Evolutionary conservation across 2,113 vertebrate genomes (phyloP).

Genomic region (Engraulis encrasicolus): DNA sequence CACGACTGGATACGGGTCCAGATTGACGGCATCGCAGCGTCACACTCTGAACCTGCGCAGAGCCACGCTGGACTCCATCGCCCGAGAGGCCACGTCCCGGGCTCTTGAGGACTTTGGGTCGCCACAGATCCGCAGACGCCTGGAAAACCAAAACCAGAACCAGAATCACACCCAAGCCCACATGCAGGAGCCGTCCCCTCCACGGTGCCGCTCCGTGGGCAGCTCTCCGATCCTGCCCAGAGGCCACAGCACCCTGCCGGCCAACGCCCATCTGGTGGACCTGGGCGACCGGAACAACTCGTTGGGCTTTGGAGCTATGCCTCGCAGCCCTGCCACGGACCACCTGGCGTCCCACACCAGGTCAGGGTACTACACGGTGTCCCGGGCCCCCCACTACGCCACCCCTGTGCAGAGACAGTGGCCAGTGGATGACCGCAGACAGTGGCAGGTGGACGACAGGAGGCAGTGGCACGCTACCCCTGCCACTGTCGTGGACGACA

Average conservation of each 20-base stretch:
- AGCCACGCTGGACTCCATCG: slow-evolving; percentile 51
- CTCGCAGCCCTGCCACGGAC: slow-evolving; percentile 67
- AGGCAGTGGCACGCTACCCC: too few species aligned
- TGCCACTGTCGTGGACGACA: slow-evolving; percentile 53
- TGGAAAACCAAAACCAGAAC: slow-evolving; percentile 31
- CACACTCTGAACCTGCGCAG: slow-evolving; percentile 50
- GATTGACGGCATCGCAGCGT: slow-evolving; percentile 32
- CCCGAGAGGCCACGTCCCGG: slow-evolving; percentile 61
- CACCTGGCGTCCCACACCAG: slow-evolving; percentile 59
- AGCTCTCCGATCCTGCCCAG: slow-evolving; percentile 62
- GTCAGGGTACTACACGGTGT: slow-evolving; percentile 24
- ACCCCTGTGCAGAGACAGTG: slow-evolving; percentile 41
- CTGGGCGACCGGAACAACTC: slow-evolving; percentile 43
- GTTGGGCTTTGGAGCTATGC: slow-evolving; percentile 52
- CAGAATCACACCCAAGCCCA: neutral
- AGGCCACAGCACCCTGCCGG: slow-evolving; percentile 58
- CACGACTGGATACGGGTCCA: too few species aligned
- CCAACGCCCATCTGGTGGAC: slow-evolving; percentile 49
- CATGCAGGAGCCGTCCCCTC: slow-evolving; percentile 41
- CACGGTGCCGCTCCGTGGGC: slow-evolving; percentile 63
- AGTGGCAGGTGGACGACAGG: slow-evolving; percentile 39
- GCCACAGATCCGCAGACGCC: slow-evolving; percentile 58
- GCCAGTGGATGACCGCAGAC: slow-evolving; percentile 32
- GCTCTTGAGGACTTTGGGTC: slow-evolving; percentile 72
- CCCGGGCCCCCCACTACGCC: slow-evolving; percentile 24